A percentile compares a stretch with the other conserved stretches of the same genome.
These are phyloP conservation scores for Meandrina meandrites DNA, from an alignment of 92 coral and sea anemone genomes.

Conservation along the genomic window DNA sequence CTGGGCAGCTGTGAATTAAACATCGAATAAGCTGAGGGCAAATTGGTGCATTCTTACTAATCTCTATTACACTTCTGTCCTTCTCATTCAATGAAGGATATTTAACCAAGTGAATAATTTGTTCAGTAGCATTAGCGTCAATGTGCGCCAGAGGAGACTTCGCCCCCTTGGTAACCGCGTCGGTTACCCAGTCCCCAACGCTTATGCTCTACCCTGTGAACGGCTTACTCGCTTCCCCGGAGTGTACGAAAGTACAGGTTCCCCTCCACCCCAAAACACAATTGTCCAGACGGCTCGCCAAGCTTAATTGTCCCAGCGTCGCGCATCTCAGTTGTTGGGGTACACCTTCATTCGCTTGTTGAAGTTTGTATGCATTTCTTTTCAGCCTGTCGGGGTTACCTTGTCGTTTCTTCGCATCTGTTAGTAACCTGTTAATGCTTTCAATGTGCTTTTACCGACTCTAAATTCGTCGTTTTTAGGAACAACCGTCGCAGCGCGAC, in stretches of 20 bases:
- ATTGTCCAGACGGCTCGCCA: neutral
- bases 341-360: neutral
- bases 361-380: neutral
- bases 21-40: neutral
- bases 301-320: neutral
- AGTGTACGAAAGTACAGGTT: neutral
- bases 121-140: neutral
- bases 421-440: neutral
- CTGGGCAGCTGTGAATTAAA: neutral
- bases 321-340: neutral
- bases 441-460: neutral
- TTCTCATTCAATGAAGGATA: neutral
- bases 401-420: neutral
- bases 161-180: no score
- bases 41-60: neutral
- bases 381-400: neutral
- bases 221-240: neutral
- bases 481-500: neutral
- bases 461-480: constrained; percentile 23
- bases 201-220: no score
- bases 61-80: neutral
- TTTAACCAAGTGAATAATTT: neutral
- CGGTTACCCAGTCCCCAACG: no score
- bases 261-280: neutral
- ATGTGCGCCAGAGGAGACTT: no score